Evolutionary conservation across 2,113 vertebrate species (phyloP), one percentile per base, ranked within the genome.

Genomic region (Apeltes quadracus): DNA sequence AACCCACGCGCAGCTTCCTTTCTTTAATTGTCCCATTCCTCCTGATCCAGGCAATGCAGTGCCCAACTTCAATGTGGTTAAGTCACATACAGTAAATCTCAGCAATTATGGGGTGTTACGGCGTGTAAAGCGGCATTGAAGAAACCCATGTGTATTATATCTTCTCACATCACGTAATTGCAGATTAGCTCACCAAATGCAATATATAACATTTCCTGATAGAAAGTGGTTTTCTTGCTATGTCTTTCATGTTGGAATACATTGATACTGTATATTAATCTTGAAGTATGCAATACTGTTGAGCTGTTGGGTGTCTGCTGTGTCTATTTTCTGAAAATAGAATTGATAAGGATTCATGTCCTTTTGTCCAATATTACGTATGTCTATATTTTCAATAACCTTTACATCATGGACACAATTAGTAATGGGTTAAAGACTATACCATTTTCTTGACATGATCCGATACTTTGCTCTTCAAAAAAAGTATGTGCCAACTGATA

Each of bases 11-110:
- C n/a, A 75, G 57, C 48, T 58, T 58, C 63, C 46, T n/a, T 57
- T 23, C 48, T 48, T 68, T 76, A 69, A 79, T 76, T 61, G 83
- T 72, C 34, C 10, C 25, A 13, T 78, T 82, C 48, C 62, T 50
- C 36, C 4, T 75, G 56, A 75, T 71, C 59, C 18, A 63, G 43
- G 20, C 63, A 38, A 38, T 22, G 25, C 50, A 51, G 53, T 15
- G 23, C 9, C 1, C 22, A 46, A 15, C n/a, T 48, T 43, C 57
- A 27, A 10, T 55, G 58, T 83, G 16, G 46, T 76, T 34, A 59
- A 34, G 65, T 18, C 41, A 13, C 12, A 41, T 62, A 50, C 27
- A 4, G 16, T 32, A 18, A 38, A 39, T 25, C 55, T 48, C 23
- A 23, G 38, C 39, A 2, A 61, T n/a, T 23, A 59, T 55, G 36